Evolutionary conservation across 30 jellyfish, hydroid and myxozoan species (phyloP).

Genomic region (Calvadosia cruxmelitensis): DNA sequence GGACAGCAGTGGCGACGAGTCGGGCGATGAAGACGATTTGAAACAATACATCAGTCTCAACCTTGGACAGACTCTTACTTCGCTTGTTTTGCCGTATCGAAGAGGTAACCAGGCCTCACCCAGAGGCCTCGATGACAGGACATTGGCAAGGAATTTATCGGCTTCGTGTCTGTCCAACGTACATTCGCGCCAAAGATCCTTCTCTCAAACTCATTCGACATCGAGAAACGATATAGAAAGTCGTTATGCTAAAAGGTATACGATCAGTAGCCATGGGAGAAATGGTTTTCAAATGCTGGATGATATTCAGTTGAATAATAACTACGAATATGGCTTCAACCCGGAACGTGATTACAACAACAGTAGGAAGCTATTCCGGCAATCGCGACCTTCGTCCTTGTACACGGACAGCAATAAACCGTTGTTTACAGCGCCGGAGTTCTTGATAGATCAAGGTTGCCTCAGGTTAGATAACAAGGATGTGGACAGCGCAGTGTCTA

Average conservation of each 20-base stretch:
- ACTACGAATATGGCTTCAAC: conserved; percentile 82
- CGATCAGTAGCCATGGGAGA: neutral
- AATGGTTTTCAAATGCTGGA: conserved; percentile 32
- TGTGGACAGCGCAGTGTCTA: neutral
- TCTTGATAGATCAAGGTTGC: neutral
- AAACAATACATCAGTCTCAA: conserved; percentile 48
- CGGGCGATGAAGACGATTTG: conserved; percentile 47
- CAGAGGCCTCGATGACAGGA: neutral
- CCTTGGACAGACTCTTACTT: conserved; percentile 55
- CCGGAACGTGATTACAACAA: conserved; percentile 24
- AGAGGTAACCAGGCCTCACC: neutral
- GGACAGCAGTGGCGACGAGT: conserved; percentile 43
- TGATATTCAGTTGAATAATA: conserved; percentile 41
- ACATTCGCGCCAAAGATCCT: neutral
- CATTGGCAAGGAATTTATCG: neutral
- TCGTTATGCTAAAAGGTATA: no score
- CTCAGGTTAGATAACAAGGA: neutral
- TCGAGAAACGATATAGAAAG: no score
- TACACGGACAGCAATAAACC: neutral
- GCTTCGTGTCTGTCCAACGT: neutral
- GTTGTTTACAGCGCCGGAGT: neutral
- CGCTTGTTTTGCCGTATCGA: conserved; percentile 1
- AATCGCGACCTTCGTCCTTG: neutral
- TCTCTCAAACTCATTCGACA: neutral
- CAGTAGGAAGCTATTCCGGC: neutral